Base-by-base conservation (phyloP, 2,888 invertebrate species). In the Xiphydria camelus region DNA sequence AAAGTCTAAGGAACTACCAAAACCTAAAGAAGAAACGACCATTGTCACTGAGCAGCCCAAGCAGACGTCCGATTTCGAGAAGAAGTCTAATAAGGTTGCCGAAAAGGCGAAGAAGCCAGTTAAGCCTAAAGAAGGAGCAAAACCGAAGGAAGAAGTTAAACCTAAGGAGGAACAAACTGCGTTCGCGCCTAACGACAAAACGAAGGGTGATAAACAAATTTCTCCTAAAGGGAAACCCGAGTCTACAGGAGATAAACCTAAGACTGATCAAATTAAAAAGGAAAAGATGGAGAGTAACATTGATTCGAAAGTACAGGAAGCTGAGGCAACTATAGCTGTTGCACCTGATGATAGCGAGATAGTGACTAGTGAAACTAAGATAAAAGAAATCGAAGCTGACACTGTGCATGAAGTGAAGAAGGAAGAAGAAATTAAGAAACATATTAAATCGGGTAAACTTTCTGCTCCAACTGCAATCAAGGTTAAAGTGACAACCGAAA, bases 1-100 rank as follows among this genome's bases (percentile, higher is more conserved):
- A 6, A 73, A 67, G 18, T 35, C 47, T 20, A 66, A 57, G 29
- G 65, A 66, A 29, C 29, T 14, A 15, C 14, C 12, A 29, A 29
- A 29, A 7, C 15, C 29, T 14, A 29, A 29, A 4, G 29, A 29
- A 29, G 14, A 29, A 12, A n/a, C n/a, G 20, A 76, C 69, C 1
- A 18, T 17, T 7, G 68, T 58, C 41, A 63, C 77, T 37, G 68
- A 66, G 4, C 51, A 68, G 12, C 62, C 77, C 51, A 77, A 78
- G 23, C 73, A 78, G 46, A 78, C 78, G 53, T 71, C 14, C 2
- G 3, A n/a, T 18, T 21, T 47, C 10, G 44, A 42, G 4, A 9
- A 10, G 10, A 32, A 23, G 12, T 20, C 21, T 15, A 23, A 39
- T 23, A 36, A 17, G 7, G 38, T 36, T 6, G 15, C 23, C 10